Conservation (phyloP, 2,888 invertebrate genomes). For the Abrostola tripartita region DNA sequence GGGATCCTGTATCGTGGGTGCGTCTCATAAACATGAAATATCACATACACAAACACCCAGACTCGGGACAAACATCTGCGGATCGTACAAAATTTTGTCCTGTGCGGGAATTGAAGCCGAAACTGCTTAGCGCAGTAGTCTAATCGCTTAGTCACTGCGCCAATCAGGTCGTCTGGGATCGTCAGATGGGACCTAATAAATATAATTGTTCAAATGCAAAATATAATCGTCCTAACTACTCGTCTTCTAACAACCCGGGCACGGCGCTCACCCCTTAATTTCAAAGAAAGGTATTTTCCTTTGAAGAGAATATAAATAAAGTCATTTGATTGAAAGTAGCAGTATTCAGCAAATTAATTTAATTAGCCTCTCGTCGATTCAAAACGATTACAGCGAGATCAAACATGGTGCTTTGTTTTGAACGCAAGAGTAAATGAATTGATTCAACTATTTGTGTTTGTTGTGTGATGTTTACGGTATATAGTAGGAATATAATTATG, state of each 20-base stretch:
- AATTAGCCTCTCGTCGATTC: constrained; percentile 53
- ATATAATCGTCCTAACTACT: constrained; percentile 18
- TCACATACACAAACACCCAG: too few species aligned
- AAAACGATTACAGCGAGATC: constrained; percentile 40
- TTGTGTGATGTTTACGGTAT: too few species aligned
- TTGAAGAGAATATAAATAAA: constrained; percentile 63
- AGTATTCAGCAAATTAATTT: constrained; percentile 65
- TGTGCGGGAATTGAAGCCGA: too few species aligned
- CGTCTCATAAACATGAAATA: too few species aligned
- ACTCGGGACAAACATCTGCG: too few species aligned
- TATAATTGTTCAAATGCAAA: constrained; percentile 5
- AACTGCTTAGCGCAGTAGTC: too few species aligned
- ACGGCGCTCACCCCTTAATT: constrained; percentile 56
- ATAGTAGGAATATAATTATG: too few species aligned
- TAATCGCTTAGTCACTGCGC: too few species aligned
- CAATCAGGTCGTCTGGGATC: too few species aligned
- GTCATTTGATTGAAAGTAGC: constrained; percentile 64
- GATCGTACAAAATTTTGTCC: too few species aligned
- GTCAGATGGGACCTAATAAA: too few species aligned
- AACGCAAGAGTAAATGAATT: constrained; percentile 28
- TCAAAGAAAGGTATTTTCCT: constrained; percentile 66
- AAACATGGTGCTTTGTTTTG: constrained; percentile 28
- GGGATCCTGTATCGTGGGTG: too few species aligned
- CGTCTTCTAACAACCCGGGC: constrained; percentile 25
- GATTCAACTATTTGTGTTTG: neutral